Conservation (phyloP, 2,113 vertebrate genomes). For the Calonectris borealis region DNA sequence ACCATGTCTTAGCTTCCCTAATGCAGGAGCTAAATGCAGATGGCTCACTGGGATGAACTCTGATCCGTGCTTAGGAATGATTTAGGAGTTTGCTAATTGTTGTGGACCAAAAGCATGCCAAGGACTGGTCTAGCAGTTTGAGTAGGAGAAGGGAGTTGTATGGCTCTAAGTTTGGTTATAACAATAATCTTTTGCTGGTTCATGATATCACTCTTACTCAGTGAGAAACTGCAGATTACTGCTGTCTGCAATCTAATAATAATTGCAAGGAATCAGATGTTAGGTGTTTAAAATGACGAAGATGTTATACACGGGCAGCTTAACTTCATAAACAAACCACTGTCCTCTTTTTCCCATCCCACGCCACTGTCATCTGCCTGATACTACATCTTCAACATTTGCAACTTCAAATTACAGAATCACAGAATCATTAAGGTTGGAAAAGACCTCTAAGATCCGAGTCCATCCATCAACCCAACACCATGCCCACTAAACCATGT, state of each 20-base stretch:
- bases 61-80: conserved; percentile 10
- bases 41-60: neutral
- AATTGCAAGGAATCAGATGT: neutral
- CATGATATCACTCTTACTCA: neutral
- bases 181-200: neutral
- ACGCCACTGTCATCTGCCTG: neutral
- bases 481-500: too few species aligned
- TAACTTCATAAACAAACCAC: conserved; percentile 3
- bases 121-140: neutral
- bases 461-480: too few species aligned
- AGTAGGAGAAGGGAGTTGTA: neutral
- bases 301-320: neutral
- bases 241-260: neutral
- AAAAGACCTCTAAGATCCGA: too few species aligned
- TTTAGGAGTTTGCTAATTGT: conserved; percentile 18
- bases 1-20: neutral
- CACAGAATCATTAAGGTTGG: too few species aligned
- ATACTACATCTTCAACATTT: neutral
- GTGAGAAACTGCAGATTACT: neutral
- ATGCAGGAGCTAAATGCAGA: neutral
- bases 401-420: neutral
- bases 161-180: neutral
- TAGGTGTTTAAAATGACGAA: neutral
- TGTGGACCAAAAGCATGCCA: neutral
- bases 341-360: neutral